Conservation (phyloP, 1,140 invertebrate species). For the Pteromalus puparum region DNA sequence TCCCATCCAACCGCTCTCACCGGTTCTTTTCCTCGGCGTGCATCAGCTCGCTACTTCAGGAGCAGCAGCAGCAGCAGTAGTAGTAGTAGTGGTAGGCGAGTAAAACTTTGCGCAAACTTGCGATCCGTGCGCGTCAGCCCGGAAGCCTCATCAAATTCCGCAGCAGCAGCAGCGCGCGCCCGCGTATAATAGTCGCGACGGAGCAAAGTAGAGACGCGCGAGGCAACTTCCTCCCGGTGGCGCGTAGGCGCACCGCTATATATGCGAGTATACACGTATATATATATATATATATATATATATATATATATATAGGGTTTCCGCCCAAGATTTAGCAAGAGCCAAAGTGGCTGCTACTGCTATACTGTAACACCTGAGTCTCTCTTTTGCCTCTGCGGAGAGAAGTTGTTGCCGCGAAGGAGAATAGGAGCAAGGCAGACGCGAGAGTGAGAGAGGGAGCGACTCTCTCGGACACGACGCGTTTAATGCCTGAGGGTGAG, state of each 20-base stretch:
- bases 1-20: not conserved
- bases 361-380: slow-evolving; percentile 65
- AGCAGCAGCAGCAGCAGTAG: not conserved
- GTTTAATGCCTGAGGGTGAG: not conserved
- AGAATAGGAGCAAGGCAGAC: not conserved
- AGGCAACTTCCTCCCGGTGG: slow-evolving; percentile 55
- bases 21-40: not conserved
- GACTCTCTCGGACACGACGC: slow-evolving; percentile 4
- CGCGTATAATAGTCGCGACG: slow-evolving; percentile 32
- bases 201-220: not conserved
- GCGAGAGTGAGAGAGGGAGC: not conserved
- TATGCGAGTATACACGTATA: not conserved
- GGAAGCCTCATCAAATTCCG: slow-evolving; percentile 70
- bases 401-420: not conserved
- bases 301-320: slow-evolving; percentile 49
- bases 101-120: slow-evolving; percentile 68
- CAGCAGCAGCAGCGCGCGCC: slow-evolving; percentile 5
- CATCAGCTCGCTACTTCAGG: not conserved
- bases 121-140: slow-evolving; percentile 66
- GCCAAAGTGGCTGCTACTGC: slow-evolving; percentile 58
- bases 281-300: too few relatives aligned
- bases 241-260: slow-evolving; percentile 31
- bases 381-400: slow-evolving; percentile 2
- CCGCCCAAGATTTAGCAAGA: slow-evolving; percentile 61
- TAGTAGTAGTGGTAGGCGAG: slow-evolving; percentile 5